Conservation (phyloP, 2,888 invertebrate species). For the Brachylomia viminalis region DNA sequence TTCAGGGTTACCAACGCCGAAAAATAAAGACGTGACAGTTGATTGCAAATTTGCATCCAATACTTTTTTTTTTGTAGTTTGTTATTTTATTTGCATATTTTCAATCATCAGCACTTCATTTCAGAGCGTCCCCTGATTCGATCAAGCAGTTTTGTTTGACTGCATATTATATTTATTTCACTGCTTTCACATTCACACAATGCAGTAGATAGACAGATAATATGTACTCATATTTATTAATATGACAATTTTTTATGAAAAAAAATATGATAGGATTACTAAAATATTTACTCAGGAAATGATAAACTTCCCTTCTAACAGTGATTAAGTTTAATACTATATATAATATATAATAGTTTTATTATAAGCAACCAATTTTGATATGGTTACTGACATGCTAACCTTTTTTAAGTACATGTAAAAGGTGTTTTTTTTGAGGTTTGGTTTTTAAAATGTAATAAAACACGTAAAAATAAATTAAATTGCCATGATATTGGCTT, state of each 20-base stretch:
- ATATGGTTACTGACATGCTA: not conserved
- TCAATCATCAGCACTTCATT: constrained; percentile 47
- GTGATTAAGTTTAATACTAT: not conserved
- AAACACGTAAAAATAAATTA: too few relatives aligned
- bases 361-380: not conserved
- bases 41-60: not conserved
- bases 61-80: too few relatives aligned
- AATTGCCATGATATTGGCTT: too few relatives aligned
- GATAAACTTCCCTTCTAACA: not conserved
- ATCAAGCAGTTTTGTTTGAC: constrained; percentile 25
- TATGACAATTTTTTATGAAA: not conserved
- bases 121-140: constrained; percentile 31
- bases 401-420: not conserved
- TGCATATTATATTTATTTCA: constrained; percentile 28
- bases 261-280: not conserved
- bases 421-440: too few relatives aligned
- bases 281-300: not conserved
- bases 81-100: not conserved
- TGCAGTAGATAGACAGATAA: constrained; percentile 39
- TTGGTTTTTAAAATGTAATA: too few relatives aligned
- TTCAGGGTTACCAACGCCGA: not conserved
- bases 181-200: constrained; percentile 52
- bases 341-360: too few relatives aligned
- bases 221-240: constrained; percentile 1
- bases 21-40: not conserved